phyloP scores from a whole-genome alignment of 2,888 invertebrate species.

The Agrochola lota region DNA sequence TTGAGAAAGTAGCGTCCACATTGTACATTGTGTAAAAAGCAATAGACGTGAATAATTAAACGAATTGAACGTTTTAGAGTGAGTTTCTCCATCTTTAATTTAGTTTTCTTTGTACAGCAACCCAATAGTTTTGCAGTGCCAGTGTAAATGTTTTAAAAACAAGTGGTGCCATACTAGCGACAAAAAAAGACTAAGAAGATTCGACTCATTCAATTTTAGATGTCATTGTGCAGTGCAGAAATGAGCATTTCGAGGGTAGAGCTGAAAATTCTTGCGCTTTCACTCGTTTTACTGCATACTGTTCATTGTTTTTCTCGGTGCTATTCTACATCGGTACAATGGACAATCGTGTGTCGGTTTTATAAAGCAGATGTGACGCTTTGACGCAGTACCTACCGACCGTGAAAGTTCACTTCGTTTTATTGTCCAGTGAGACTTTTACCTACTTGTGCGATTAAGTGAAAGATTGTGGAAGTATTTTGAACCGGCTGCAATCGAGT shows the following conservation, averaged over 20 bases:
- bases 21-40: constrained; percentile 8
- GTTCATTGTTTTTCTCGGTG: constrained; percentile 39
- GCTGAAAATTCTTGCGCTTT: constrained; percentile 13
- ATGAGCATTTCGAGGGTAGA: constrained; percentile 8
- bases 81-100: not conserved
- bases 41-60: constrained; percentile 28
- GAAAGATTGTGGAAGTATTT: constrained; percentile 8
- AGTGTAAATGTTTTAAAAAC: constrained; percentile 25
- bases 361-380: constrained; percentile 26
- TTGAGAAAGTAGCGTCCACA: not conserved
- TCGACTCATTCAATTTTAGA: constrained; percentile 43
- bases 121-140: not conserved
- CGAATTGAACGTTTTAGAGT: not conserved
- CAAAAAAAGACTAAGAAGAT: constrained; percentile 16
- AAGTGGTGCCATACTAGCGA: not conserved
- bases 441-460: not conserved
- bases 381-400: constrained; percentile 5
- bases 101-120: not conserved
- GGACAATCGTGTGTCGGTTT: constrained; percentile 14
- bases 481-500: not conserved
- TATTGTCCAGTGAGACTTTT: constrained; percentile 2
- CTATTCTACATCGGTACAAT: not conserved
- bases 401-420: constrained; percentile 15
- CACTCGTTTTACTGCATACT: constrained; percentile 41
- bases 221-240: constrained; percentile 12